Evolutionary conservation across 2,113 vertebrate species (phyloP), one percentile per base, ranked within the genome.

Genomic region (Phylloscopus trochilus): DNA sequence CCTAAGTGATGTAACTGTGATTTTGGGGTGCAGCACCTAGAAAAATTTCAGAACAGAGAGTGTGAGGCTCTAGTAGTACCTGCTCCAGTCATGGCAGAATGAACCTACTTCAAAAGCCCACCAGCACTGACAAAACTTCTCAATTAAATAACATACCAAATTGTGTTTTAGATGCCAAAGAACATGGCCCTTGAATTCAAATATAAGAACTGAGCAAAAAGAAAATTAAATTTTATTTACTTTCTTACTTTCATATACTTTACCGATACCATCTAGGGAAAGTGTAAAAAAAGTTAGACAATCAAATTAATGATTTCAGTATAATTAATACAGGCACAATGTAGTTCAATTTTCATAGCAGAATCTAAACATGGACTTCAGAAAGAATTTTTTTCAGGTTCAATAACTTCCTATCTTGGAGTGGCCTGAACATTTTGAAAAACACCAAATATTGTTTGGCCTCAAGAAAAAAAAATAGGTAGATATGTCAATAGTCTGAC

Each of bases 31-130:
- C 43, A 70, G 24, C 8, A 47, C 3, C 37, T 28, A 60, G 8
- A 4, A 80, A 41, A 63, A 63, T 35, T 63, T 80, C 84, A 72
- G 24, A 68, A 28, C 21, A 43, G 13, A 26, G 11, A 37, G 11
- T 1, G 1, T 11, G 10, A 20, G 8, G 4, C 8, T 56, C 16
- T 37, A 69, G 14, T 3, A 59, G 4, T 49, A n/a, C 11, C 17
- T 30, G 19, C 13, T 72, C 19, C 53, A 73, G 30, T 17, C 1
- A 2, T 1, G 28, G 21, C 7, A 72, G 41, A 62, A 21, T 13
- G 10, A 58, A 62, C 15, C 39, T 35, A 35, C 3, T 11, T 9
- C 13, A 39, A 55, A 63, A 55, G 10, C 7, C 5, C 9, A n/a
- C 9, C 20, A 58, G 10, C 24, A 59, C 2, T 17, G 9, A 26